Base-by-base conservation (phyloP, 2,797 vertebrate genomes). In the Fistularia tabacaria region DNA sequence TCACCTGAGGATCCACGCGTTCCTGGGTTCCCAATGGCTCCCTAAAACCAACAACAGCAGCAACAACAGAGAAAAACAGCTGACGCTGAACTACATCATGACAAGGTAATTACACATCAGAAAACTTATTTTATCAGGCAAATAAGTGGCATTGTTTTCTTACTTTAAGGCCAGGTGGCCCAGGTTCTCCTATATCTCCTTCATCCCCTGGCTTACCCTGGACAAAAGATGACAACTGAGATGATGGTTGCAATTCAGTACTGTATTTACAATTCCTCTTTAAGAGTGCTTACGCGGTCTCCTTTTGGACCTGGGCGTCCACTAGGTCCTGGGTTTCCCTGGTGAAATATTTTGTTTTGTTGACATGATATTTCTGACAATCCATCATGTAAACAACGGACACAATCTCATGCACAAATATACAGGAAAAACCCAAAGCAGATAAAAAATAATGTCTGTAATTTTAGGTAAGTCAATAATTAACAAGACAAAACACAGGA, bases 1-100 rank as follows among this genome's bases (percentile, higher is more conserved):
- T 92, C 91, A 92, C 91, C 90, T 90, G 86, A 89, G 71, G 89
- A 80, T 82, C 91, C 91, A 78, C 71, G 65, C 47, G 81, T 82
- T 79, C 91, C 91, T 71, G 66, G 66, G 77, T 83, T 84, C 53
- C 91, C 91, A 84, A 37, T 77, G 60, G 73, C 63, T 65, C 88
- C 90, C 91, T 92, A 55, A 53, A 84, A 69, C 49, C 25, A 25
- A 25, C 25, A 2, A 25, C 25, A 25, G 5, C 25, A 25, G 25
- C 25, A 25, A 25, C 25, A 25, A 25, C 25, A 25, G 25, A 25
- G 6, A 13, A 45, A 13, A 14, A 13, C 14, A 0, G 8, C 9
- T 59, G 6, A 52, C 11, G 7, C 13, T 71, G 9, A 10, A 48
- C 45, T 13, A 57, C 9, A 37, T 11, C 48, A 12, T 9, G 10